Evolutionary conservation across 2,888 invertebrate genomes (phyloP).

Genomic region (Drosophila pegasa): DNA sequence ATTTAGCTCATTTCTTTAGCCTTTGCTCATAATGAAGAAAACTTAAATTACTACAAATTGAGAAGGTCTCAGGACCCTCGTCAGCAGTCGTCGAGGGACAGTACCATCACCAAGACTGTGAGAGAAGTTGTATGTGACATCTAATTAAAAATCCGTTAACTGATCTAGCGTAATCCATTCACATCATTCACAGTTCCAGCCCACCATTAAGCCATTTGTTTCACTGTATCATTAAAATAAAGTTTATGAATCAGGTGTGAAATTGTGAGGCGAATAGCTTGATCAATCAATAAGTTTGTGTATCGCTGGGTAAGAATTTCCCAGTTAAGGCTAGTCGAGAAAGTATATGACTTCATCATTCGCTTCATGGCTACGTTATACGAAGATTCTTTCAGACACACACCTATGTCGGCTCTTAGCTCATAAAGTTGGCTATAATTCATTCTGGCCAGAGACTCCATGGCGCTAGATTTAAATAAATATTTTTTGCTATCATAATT

Average conservation of each 20-base stretch:
- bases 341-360: constrained; percentile 6
- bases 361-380: constrained; percentile 5
- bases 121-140: too few species aligned
- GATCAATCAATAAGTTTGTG: not conserved
- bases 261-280: not conserved
- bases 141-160: too few species aligned
- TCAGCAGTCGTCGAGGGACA: too few species aligned
- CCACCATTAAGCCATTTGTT: not conserved
- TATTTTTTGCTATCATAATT: constrained; percentile 17
- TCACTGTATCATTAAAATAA: not conserved
- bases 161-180: not conserved
- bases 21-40: too few species aligned
- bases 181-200: not conserved
- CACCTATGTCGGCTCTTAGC: constrained; percentile 11
- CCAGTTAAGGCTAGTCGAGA: not conserved
- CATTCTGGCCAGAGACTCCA: constrained; percentile 25
- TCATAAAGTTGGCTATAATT: constrained; percentile 35
- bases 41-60: too few species aligned
- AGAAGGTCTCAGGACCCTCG: too few species aligned
- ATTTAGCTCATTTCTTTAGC: too few species aligned
- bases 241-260: not conserved
- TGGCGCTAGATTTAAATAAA: constrained; percentile 31
- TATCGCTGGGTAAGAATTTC: not conserved
- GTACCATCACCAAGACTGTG: too few species aligned
- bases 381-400: constrained; percentile 9